A percentile compares a stretch with the other conserved stretches of the same genome.
These are phyloP conservation scores for Metopia argyrocephala DNA, from an alignment of 2,888 invertebrate genomes.

Conservation along the genomic window DNA sequence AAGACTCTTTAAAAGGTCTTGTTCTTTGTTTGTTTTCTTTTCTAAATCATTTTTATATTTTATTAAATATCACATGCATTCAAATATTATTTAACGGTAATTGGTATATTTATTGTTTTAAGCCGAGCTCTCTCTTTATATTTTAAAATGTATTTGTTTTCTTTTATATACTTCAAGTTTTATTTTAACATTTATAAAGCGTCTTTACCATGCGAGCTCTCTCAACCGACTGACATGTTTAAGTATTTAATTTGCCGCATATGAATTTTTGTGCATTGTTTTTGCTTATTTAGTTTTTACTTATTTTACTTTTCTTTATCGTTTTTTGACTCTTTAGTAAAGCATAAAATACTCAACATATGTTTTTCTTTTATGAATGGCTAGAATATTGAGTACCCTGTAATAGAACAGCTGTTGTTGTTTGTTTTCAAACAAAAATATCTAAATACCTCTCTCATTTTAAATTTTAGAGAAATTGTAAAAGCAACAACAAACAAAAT, in stretches of 20 bases:
- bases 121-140: conserved; percentile 39
- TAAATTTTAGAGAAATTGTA: background rate
- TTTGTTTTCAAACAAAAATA: background rate
- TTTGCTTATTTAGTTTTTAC: background rate
- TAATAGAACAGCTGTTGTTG: conserved; percentile 40
- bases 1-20: conserved; percentile 60
- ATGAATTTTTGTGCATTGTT: conserved; percentile 47
- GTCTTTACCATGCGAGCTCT: conserved; percentile 72
- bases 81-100: conserved; percentile 22
- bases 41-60: conserved; percentile 27
- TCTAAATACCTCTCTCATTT: conserved; percentile 11
- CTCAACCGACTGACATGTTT: conserved; percentile 70
- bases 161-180: conserved; percentile 30
- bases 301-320: conserved; percentile 2
- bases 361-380: conserved; percentile 4
- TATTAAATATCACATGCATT: conserved; percentile 59
- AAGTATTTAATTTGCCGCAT: conserved; percentile 49
- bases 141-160: conserved; percentile 27
- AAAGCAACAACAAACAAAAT: background rate
- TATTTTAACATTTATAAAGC: conserved; percentile 42
- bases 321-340: background rate
- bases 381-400: conserved; percentile 33
- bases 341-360: conserved; percentile 38
- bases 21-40: conserved; percentile 39
- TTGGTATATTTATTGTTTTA: conserved; percentile 12